A percentile compares a stretch with the other conserved stretches of the same genome.
These are phyloP conservation scores for Clarias gariepinus DNA, from an alignment of 2,113 vertebrate species.

Conservation along the genomic window DNA sequence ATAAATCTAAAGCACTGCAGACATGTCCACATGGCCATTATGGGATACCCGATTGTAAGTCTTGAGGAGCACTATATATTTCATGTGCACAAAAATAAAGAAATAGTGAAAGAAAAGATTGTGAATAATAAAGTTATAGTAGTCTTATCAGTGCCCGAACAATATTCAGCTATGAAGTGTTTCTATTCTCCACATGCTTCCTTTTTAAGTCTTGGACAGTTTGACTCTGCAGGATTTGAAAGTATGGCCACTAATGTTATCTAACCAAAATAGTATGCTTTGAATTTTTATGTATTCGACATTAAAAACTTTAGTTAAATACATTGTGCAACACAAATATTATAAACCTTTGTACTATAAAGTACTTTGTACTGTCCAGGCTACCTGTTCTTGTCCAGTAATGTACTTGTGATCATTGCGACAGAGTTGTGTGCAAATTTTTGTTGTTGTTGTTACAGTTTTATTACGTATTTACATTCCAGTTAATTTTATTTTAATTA, in stretches of 20 bases:
- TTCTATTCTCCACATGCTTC: background rate
- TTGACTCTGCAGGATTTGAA: background rate
- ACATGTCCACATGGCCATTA: constrained; percentile 31
- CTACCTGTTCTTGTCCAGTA: background rate
- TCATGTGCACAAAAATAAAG: background rate
- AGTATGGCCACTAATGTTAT: background rate
- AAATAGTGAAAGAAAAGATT: background rate
- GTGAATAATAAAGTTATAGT: background rate
- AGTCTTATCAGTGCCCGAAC: background rate
- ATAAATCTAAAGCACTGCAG: background rate
- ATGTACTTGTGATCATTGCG: too few relatives aligned
- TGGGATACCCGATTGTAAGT: background rate
- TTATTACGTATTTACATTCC: background rate
- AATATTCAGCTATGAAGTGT: background rate
- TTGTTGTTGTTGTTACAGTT: background rate
- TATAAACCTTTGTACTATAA: background rate
- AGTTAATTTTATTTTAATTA: background rate
- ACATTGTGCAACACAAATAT: background rate
- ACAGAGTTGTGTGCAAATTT: background rate
- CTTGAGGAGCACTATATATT: constrained; percentile 7
- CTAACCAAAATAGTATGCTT: background rate
- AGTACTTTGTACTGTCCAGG: too few relatives aligned
- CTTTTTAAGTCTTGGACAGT: background rate
- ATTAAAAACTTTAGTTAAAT: background rate
- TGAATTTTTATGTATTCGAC: background rate